Evolutionary conservation across 2,797 vertebrate genomes (phyloP).

Genomic region (Galagoides demidoff): DNA sequence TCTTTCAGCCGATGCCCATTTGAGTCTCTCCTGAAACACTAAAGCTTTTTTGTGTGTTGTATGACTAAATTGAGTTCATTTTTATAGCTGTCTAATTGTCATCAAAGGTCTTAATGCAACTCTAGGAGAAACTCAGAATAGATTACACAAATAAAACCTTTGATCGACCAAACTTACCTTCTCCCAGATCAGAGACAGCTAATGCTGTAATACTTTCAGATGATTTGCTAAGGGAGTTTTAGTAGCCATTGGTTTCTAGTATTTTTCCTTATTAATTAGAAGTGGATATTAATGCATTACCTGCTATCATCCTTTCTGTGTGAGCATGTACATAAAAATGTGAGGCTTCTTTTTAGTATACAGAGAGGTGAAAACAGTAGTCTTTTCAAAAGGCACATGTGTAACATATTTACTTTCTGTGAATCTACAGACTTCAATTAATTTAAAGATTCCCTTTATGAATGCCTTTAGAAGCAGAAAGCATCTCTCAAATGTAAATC

Average conservation of each 20-base stretch:
- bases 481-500: neutral
- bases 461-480: neutral
- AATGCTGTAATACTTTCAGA: neutral
- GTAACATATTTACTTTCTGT: neutral
- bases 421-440: neutral
- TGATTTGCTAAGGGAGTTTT: conserved; percentile 29
- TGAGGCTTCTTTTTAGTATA: neutral
- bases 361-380: neutral
- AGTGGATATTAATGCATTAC: neutral
- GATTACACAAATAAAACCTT: neutral
- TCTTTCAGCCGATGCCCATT: neutral
- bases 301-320: neutral
- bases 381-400: neutral
- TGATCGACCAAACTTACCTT: neutral
- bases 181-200: neutral
- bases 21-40: neutral
- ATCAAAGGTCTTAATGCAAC: neutral
- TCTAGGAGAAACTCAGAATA: neutral
- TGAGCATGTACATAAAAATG: neutral
- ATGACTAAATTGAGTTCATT: conserved; percentile 34
- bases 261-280: conserved; percentile 32
- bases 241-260: neutral
- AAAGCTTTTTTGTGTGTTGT: neutral
- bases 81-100: conserved; percentile 12
- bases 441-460: neutral